Evolutionary conservation across 2,113 vertebrate genomes (phyloP), one percentile per base, ranked within the genome.

Genomic region (Oryzias melastigma): DNA sequence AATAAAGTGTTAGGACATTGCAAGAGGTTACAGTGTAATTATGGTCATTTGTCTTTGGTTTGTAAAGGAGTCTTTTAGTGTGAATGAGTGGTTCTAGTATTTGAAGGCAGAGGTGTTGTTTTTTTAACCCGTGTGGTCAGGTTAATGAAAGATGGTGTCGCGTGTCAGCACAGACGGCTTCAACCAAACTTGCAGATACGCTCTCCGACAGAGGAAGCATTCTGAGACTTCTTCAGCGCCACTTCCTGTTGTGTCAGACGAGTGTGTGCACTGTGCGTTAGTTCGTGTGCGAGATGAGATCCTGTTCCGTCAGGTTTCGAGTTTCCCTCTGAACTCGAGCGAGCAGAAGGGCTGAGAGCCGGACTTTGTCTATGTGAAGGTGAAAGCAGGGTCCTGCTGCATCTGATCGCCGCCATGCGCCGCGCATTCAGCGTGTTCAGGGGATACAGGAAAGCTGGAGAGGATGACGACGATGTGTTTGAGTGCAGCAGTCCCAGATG

Each of bases 381-480:
- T 13, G 41, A 46, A 52, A 27, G 18, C 64, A 49, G 27, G 27
- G 45, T 45, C 40, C 48, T 1, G 45, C 56, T n/a, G 15, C 17
- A 18, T 14, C 52, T 27, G 63, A 52, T 40, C 57, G n/a, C 43
- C 83, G n/a, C 71, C 57, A 89, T 91, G 86, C 81, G 75, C 35
- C 79, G 81, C 14, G 56, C 40, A 1, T 56, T 89, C 40, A 81
- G 59, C 20, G 18, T 48, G 1, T 85, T 92, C 65, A 73, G 77
- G 58, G 82, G 86, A 4, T 85, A 80, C 88, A 65, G 75, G 69
- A 73, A 27, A 69, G 57, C 81, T 6, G 70, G 45, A 13, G 86
- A 89, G 64, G 83, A 86, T 27, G 85, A 88, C 4, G 73, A 88
- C 16, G 85, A 90, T 0, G 83, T 88, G 73, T 90, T 89, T 77